Evolutionary conservation across 2,113 vertebrate species (phyloP), one percentile per base, ranked within the genome.

Genomic region (Ameiurus melas): DNA sequence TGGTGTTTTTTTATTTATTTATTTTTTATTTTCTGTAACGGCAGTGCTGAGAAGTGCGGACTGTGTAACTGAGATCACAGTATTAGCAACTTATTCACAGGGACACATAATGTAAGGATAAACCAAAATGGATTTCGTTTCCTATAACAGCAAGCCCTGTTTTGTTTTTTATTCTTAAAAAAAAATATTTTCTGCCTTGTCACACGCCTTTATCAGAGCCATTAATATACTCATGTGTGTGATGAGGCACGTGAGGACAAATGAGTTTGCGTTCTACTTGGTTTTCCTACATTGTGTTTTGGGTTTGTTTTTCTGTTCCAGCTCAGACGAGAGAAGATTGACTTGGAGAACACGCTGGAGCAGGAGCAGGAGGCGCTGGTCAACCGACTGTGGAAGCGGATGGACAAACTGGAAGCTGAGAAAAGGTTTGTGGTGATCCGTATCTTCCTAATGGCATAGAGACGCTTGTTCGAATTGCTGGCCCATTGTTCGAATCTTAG

Each of bases 391-490:
- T 99, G 98, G 98, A 99, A 99, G 92, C 97, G 98, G 70, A 99
- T 99, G 98, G 98, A 99, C 93, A 99, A 99, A 89, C 97, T 99
- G 85, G 98, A 99, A 95, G 98, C 98, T 51, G 98, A 99, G 92
- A 99, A 99, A 95, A 96, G 98, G 98, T 98, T 36, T 19, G 85
- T 62, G 53, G 13, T 73, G 39, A 39, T 20, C n/a, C 4, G 5
- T 70, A n/a, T 33, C 62, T 64, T n/a, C n/a, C 19, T 17, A 19
- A 30, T 51, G 47, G 47, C 9, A 10, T 51, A 51, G 47, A 51
- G 9, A 51, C 33, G 0, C 5, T 73, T 39, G 30, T 73, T 73
- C 1, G 2, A 25, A 73, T 39, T 43, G 8, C 25, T 73, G 2
- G 2, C 71, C 19, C 36, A 5, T 17, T 43, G 36, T 20, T 73